Percentiles rank a stretch among this genome's conserved stretches.
Evolutionary conservation across 2,888 invertebrate species (phyloP).

Genomic region (Andrena bucephala): DNA sequence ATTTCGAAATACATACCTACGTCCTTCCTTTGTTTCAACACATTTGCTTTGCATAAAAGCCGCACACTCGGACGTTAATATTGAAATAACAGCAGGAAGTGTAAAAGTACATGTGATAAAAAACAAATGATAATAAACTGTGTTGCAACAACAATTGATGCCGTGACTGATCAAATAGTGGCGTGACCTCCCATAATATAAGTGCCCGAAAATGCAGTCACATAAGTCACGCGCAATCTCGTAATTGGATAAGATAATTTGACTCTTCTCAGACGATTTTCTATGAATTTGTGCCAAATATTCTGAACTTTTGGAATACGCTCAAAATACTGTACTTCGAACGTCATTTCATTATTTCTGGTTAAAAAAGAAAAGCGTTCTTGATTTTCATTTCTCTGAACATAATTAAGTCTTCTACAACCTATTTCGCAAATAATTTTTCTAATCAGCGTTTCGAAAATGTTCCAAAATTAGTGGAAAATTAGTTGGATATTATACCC

Average conservation of each 20-base stretch:
- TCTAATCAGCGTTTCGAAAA: not conserved
- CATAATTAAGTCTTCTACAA: not conserved
- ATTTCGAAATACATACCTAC: not conserved
- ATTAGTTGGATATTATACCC: not conserved
- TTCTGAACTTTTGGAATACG: not conserved
- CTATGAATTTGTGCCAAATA: not conserved
- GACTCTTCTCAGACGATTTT: not conserved
- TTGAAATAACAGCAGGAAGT: not conserved
- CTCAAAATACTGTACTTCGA: not conserved
- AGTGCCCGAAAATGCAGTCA: not conserved
- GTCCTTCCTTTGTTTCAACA: not conserved
- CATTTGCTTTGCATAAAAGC: not conserved
- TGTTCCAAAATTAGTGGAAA: not conserved
- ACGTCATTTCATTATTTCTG: not conserved
- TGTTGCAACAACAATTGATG: slow-evolving; percentile 4
- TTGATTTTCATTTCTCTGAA: not conserved
- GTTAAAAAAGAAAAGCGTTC: not conserved
- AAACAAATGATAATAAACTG: not conserved
- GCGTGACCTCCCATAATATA: not conserved
- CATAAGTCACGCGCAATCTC: not conserved
- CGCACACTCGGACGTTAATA: not conserved
- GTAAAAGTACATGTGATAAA: not conserved
- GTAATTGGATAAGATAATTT: not conserved
- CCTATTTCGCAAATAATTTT: not conserved
- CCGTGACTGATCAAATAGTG: not conserved